Base-by-base conservation (phyloP, 2,113 vertebrate genomes). In the Neodontobutis hainanensis region DNA sequence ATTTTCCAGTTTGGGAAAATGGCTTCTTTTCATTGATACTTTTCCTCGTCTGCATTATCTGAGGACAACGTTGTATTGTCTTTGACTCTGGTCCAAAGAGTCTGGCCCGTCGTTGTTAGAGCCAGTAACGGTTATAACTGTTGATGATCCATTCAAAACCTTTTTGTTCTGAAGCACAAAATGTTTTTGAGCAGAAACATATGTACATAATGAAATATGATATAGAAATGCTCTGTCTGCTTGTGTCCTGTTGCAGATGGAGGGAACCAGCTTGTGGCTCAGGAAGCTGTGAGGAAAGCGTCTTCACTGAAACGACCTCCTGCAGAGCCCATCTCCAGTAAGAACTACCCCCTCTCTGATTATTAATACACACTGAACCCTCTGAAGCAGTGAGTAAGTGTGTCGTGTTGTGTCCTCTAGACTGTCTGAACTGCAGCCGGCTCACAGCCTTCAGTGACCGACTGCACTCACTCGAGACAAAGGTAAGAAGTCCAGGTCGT, bases 401-500 rank as follows among this genome's bases (percentile, higher is more conserved):
- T 42, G 8, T 68, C 49, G 8, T 58, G n/a, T 7, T 50, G 56
- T 67, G n/a, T 70, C 65, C 68, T 56, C 36, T 68, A 98, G 97
- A 87, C 83, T 98, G 97, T 85, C 86, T 95, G 68, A 99, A 97
- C 89, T 99, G 96, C 91, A 97, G 94, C 90, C 91, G 79, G 38
- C 86, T 97, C 10, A 88, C 90, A 5, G 94, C 94, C 76, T 78
- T 98, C 61, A 90, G 88, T 0, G 92, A 95, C 60, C 90, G 94
- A 5, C 92, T 98, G 46, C 85, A 83, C 83, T 91, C 90, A 2
- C 90, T 99, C 46, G 96, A 99, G 76, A 83, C 88, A 0, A 96
- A 96, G 95, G 97, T 97, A 75, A 38, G 5, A 40, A 8, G 38
- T 40, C 38, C 1, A 27, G 19, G 19, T 27, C 1, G 19, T 27